phyloP scores from a whole-genome alignment of 2,888 invertebrate genomes.

The Molorchus minor region DNA sequence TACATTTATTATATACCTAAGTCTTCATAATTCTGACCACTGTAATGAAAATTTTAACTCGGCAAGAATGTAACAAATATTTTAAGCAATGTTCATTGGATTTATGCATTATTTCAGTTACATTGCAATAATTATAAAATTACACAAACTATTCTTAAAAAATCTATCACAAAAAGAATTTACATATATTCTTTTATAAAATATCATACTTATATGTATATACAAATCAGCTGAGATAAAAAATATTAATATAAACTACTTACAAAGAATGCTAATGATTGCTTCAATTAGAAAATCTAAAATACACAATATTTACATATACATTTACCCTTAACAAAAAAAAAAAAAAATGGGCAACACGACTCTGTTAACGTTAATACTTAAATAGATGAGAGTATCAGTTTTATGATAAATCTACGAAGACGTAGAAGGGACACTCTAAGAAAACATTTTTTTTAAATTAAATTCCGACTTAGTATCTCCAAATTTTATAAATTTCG shows the following conservation, averaged over 20 bases:
- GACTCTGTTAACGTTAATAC: too few species aligned
- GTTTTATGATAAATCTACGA: too few species aligned
- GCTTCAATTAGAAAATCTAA: not conserved
- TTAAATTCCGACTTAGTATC: too few species aligned
- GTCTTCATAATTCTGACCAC: not conserved
- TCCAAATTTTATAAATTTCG: too few species aligned
- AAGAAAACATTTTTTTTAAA: too few species aligned
- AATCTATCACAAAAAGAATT: slow-evolving; percentile 20
- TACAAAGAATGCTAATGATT: not conserved
- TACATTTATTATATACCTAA: slow-evolving; percentile 20
- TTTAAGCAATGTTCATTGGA: not conserved
- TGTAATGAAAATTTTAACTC: not conserved
- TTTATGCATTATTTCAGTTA: not conserved
- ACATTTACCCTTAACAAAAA: not conserved
- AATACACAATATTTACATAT: not conserved
- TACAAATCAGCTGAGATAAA: not conserved
- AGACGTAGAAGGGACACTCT: too few species aligned
- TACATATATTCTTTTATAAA: slow-evolving; percentile 4
- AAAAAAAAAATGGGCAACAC: not conserved
- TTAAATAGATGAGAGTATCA: too few species aligned
- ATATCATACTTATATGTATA: not conserved
- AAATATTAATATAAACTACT: not conserved
- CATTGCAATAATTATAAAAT: slow-evolving; percentile 9
- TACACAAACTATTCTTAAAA: slow-evolving; percentile 7
- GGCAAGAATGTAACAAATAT: slow-evolving; percentile 21